Percentiles rank a stretch among this genome's conserved stretches.
phyloP scores from a whole-genome alignment of 2,888 invertebrate genomes.

The Caenorhabditis panamensis region DNA sequence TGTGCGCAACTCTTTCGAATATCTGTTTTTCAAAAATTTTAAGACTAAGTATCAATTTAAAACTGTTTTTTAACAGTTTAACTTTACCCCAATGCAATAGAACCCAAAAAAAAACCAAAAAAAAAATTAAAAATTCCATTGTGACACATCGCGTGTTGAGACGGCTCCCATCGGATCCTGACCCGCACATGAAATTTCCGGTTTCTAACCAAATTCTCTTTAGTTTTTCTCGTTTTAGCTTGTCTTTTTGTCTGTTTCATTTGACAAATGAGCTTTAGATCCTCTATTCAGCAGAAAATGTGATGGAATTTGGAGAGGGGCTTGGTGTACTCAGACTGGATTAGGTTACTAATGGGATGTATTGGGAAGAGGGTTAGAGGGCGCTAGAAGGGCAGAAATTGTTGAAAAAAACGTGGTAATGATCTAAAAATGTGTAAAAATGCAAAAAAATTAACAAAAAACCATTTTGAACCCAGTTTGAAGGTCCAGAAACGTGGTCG shows the following conservation, averaged over 20 bases:
- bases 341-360: slow-evolving; percentile 45
- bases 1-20: too few species aligned
- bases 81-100: too few species aligned
- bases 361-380: not conserved
- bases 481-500: too few species aligned
- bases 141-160: not conserved
- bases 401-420: too few species aligned
- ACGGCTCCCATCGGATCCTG: not conserved
- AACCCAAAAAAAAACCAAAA: too few species aligned
- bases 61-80: too few species aligned
- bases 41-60: too few species aligned
- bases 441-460: not conserved
- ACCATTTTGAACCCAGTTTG: too few species aligned
- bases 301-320: not conserved
- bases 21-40: too few species aligned
- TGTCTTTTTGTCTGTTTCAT: slow-evolving; percentile 17
- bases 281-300: not conserved
- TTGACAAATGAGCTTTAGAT: slow-evolving; percentile 34
- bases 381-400: too few species aligned
- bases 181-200: not conserved
- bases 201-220: slow-evolving; percentile 5
- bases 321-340: slow-evolving; percentile 21
- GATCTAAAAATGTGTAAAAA: too few species aligned
- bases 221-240: slow-evolving; percentile 1
- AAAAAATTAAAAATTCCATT: too few species aligned